These are phyloP conservation scores for Halichoeres trimaculatus DNA, from an alignment of 2,113 vertebrate species.

Conservation along the genomic window DNA sequence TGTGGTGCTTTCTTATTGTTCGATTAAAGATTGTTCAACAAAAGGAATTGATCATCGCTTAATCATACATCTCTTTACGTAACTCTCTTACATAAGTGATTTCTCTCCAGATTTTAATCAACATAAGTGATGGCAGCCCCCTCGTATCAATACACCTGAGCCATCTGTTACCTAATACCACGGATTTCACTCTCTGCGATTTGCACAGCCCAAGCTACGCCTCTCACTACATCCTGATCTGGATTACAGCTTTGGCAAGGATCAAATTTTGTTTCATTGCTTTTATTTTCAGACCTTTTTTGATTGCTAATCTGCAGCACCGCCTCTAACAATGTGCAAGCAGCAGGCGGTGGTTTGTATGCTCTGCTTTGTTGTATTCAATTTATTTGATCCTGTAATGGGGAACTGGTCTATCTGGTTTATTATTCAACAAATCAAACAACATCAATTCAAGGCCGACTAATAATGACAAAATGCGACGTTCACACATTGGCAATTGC, in stretches of 20 bases:
- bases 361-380: slow-evolving; percentile 28
- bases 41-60: slow-evolving; percentile 40
- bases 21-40: slow-evolving; percentile 23
- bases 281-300: slow-evolving; percentile 53
- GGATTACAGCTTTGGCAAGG: slow-evolving; percentile 60
- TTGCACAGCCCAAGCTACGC: slow-evolving; percentile 45
- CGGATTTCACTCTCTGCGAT: slow-evolving; percentile 56
- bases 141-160: slow-evolving; percentile 59
- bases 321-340: slow-evolving; percentile 23
- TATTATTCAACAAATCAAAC: slow-evolving; percentile 67
- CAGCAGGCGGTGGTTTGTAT: slow-evolving; percentile 16
- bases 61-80: slow-evolving; percentile 35
- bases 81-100: slow-evolving; percentile 50
- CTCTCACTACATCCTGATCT: slow-evolving; percentile 59
- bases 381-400: slow-evolving; percentile 64
- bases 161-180: slow-evolving; percentile 67
- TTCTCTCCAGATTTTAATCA: slow-evolving; percentile 67
- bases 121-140: slow-evolving; percentile 53
- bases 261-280: slow-evolving; percentile 50
- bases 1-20: slow-evolving; percentile 1
- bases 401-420: slow-evolving; percentile 48
- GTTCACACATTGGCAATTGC: slow-evolving; percentile 49
- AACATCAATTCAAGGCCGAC: slow-evolving; percentile 51
- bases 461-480: slow-evolving; percentile 61
- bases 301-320: slow-evolving; percentile 47